Base-by-base conservation (phyloP, 1,140 invertebrate species). In the Armadillidium nasatum region DNA sequence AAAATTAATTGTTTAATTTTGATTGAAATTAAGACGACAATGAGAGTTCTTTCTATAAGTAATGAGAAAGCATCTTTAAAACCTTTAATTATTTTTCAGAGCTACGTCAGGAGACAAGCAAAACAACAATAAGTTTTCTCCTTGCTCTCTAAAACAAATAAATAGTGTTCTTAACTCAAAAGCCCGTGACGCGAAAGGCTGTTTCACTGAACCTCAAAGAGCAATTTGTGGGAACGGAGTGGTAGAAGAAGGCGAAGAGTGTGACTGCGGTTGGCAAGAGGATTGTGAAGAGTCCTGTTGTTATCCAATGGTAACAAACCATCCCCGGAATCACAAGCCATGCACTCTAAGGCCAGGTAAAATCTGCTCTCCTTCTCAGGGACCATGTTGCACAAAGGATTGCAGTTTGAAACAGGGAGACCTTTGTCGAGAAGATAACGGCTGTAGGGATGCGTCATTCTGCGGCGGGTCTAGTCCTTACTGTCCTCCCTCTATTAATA, bases 221-320 rank as follows among this genome's bases (percentile, higher is more conserved):
- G 92, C 94, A 3, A 91, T 96, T 82, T 99, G 97, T 87, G 97
- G 97, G 10, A 99, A 99, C 85, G 94, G 95, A 22, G 95, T 98
- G 4, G 94, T 96, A 6, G 97, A 99, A 84, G 90, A 91, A 21
- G 95, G 92, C 6, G 97, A 99, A 86, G 91, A 99, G 83, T 99
- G 97, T 85, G 97, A 99, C 85, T 99, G 97, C 85, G 97, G 97
- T 33, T 99, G 96, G 93, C 94, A 95, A 82, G 92, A 94, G 83
- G 93, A 95, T 83, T 98, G 96, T 85, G 90, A 92, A 74, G 94
- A 98, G 83, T 88, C 89, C 19, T 99, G 97, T 84, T 99, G 97
- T 84, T 92, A 92, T 83, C 95, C 96, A 21, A 94, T 95, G 87
- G 88, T 92, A 60, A 89, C 90, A 69, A 90, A 93, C 80, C 90